Evolutionary conservation across 2,888 invertebrate species (phyloP).

Genomic region (Sinelater perroti): DNA sequence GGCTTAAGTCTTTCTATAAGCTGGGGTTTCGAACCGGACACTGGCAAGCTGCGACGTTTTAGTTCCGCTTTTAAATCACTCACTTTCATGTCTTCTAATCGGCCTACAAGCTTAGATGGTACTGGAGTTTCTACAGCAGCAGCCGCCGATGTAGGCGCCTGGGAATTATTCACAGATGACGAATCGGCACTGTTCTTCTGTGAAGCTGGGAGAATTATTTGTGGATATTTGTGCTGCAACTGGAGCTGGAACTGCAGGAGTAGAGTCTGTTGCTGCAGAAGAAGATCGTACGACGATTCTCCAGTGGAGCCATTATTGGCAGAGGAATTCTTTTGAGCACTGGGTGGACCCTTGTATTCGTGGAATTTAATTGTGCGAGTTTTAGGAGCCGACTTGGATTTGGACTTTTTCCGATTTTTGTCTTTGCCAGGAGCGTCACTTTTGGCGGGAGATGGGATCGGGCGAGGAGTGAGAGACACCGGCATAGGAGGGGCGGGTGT

Average conservation of each 20-base stretch:
- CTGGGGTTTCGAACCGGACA: conserved; percentile 96
- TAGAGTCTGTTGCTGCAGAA: conserved; percentile 93
- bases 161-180: conserved; percentile 44
- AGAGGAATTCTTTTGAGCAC: conserved; percentile 76
- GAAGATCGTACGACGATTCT: conserved; percentile 89
- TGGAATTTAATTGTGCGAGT: conserved; percentile 94
- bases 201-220: conserved; percentile 81
- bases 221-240: conserved; percentile 82
- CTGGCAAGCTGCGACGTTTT: conserved; percentile 91
- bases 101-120: conserved; percentile 64
- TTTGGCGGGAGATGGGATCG: conserved; percentile 58
- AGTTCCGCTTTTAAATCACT: conserved; percentile 94
- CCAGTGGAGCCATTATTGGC: conserved; percentile 61
- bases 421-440: conserved; percentile 75
- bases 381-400: conserved; percentile 82
- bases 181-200: conserved; percentile 60
- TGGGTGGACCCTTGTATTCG: conserved; percentile 93
- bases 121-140: conserved; percentile 58
- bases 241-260: conserved; percentile 88
- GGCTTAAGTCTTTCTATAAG: conserved; percentile 90
- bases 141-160: conserved; percentile 59
- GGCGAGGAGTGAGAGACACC: conserved; percentile 62
- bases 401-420: conserved; percentile 83
- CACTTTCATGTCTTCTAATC: conserved; percentile 95
- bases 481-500: conserved; percentile 65